phyloP scores from a whole-genome alignment of 2,113 vertebrate genomes.

The Actenoides hombroni region DNA sequence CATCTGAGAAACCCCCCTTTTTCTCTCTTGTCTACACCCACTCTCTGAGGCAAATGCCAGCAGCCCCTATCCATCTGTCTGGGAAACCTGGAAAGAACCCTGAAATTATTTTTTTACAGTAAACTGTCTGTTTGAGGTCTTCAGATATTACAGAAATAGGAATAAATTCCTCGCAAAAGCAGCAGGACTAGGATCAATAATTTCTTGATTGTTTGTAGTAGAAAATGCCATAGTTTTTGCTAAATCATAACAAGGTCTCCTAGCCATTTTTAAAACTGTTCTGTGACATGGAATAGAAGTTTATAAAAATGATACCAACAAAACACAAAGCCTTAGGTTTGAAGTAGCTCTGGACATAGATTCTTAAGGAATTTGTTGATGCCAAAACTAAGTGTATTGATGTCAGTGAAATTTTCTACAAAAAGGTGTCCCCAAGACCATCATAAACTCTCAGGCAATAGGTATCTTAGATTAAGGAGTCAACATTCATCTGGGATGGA shows the following conservation, averaged over 20 bases:
- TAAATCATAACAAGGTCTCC: neutral
- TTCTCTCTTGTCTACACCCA: neutral
- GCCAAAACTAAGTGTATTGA: neutral
- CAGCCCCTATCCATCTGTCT: neutral
- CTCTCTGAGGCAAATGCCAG: neutral
- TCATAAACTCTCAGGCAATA: neutral
- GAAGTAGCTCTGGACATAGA: neutral
- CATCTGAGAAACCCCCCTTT: neutral
- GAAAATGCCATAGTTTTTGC: neutral
- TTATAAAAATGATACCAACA: neutral
- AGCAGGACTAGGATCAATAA: neutral
- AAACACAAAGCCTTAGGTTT: neutral
- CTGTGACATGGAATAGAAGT: neutral
- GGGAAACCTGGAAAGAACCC: neutral
- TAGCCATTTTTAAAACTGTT: neutral
- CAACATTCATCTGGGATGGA: neutral
- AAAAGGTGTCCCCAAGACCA: neutral
- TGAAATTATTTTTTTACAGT: neutral
- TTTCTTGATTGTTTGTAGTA: neutral
- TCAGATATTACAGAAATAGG: neutral
- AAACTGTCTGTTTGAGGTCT: neutral
- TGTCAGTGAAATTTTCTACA: neutral
- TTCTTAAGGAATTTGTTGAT: neutral
- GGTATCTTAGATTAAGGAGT: neutral
- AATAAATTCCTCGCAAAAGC: neutral